These are phyloP conservation scores for Propithecus perrieri DNA, from an alignment of 2,797 vertebrate species.

Conservation along the genomic window DNA sequence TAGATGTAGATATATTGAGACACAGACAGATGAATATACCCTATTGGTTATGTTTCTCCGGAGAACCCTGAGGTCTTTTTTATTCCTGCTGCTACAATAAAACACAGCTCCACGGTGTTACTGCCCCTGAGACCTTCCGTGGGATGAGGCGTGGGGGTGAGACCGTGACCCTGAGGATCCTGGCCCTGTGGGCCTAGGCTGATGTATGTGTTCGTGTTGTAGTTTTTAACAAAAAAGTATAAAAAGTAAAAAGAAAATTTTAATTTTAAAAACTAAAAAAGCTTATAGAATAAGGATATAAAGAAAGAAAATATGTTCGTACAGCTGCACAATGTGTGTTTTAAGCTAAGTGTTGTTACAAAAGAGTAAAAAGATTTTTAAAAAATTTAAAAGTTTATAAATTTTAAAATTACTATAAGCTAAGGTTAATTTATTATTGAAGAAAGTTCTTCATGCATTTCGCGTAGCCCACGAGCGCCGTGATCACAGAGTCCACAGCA, in stretches of 20 bases:
- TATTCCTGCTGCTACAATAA: background rate
- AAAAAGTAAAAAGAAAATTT: background rate
- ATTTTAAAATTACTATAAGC: background rate
- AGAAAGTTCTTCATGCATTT: background rate
- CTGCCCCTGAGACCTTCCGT: background rate
- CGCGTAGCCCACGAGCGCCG: background rate
- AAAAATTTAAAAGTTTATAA: background rate
- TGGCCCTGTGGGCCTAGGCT: background rate
- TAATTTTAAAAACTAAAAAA: background rate
- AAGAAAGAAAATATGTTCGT: background rate
- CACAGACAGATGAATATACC: no score
- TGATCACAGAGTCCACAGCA: background rate
- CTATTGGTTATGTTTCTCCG: background rate
- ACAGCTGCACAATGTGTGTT: background rate
- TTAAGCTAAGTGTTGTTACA: background rate
- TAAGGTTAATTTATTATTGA: background rate
- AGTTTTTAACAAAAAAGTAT: background rate
- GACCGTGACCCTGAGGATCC: background rate
- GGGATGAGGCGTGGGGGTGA: background rate
- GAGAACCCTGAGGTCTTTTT: background rate
- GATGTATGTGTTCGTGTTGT: background rate
- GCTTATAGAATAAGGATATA: background rate
- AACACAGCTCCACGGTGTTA: background rate
- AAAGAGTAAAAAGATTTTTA: background rate
- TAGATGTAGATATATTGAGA: background rate